Base-by-base conservation (phyloP, 2,113 vertebrate genomes). In the Petrocephalus zakoni region DNA sequence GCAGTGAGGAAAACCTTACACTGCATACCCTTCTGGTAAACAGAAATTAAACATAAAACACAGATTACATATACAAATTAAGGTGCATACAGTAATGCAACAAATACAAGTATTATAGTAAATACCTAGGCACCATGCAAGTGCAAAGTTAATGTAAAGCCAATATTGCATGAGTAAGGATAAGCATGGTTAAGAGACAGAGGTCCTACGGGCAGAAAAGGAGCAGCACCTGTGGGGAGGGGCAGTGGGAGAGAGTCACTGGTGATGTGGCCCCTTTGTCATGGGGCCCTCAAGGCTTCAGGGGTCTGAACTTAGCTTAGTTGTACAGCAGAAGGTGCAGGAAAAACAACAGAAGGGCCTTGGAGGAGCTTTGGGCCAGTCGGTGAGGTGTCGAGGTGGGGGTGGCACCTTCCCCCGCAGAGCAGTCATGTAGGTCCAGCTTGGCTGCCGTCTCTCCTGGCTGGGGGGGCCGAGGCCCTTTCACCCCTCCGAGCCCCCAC, bases 281-380 rank as follows among this genome's bases (percentile, higher is more conserved):
- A 89, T 55, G 51, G 37, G 34, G 55, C 15, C 87, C 87, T 86
- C 86, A 55, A 11, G 25, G 49, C 47, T 11, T 83, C 49, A 61
- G 37, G 46, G 34, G 34, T 10, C 72, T 78, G 34, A 78, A 19
- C 37, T 82, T 13, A 21, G 34, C 84, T 86, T 68, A 88, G 58
- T 75, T 88, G 81, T 58, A 87, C 37, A 86, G 51, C 86, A 11
- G 86, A 87, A 87, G 75, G 88, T 89, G 75, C 81, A 86, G 83
- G 75, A 85, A 91, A 61, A 90, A 91, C 78, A 87, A 51, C 47
- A 51, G 84, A 90, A 17, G 52, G 78, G 78, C 51, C n/a, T 68
- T 64, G 34, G 56, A 86, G 58, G 84, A n/a, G 29, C 84, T 61
- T 52, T 21, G 29, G 47, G 56, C 25, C 64, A 46, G 51, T 49